phyloP scores from a whole-genome alignment of 2,113 vertebrate species.

The Empidonax traillii region DNA sequence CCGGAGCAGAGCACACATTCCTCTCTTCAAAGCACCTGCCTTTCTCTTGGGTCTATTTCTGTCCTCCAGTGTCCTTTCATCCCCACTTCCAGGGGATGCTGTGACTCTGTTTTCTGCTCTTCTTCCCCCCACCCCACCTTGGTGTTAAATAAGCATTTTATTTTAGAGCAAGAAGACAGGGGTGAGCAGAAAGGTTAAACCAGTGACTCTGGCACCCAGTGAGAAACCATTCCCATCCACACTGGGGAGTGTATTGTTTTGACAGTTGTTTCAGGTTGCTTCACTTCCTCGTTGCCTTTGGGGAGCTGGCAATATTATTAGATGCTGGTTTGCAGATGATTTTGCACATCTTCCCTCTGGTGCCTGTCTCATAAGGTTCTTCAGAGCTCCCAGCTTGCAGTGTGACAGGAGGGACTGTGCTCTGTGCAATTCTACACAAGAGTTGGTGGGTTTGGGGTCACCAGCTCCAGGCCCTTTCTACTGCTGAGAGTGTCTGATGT shows the following conservation, averaged over 20 bases:
- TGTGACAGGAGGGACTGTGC: background rate
- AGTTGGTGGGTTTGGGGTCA: background rate
- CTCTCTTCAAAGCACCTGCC: background rate
- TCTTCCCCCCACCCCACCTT: background rate
- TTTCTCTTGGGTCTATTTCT: slow-evolving; percentile 21
- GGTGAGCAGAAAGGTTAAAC: slow-evolving; percentile 9
- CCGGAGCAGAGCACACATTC: background rate
- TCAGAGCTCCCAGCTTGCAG: background rate
- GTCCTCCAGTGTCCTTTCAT: background rate
- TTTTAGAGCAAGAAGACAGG: background rate
- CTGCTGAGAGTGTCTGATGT: background rate
- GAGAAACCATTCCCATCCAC: background rate
- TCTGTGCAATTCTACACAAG: background rate
- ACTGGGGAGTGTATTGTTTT: background rate
- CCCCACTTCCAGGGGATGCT: background rate
- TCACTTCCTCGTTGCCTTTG: background rate
- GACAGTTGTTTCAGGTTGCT: slow-evolving; percentile 21
- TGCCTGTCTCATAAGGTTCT: background rate
- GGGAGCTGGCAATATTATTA: background rate
- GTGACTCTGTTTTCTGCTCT: background rate
- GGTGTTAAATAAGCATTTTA: background rate
- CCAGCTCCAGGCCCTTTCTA: background rate
- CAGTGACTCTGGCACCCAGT: background rate
- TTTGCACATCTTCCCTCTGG: background rate
- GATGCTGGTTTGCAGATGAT: background rate